phyloP scores from a whole-genome alignment of 2,888 invertebrate species.

The Theretra japonica region DNA sequence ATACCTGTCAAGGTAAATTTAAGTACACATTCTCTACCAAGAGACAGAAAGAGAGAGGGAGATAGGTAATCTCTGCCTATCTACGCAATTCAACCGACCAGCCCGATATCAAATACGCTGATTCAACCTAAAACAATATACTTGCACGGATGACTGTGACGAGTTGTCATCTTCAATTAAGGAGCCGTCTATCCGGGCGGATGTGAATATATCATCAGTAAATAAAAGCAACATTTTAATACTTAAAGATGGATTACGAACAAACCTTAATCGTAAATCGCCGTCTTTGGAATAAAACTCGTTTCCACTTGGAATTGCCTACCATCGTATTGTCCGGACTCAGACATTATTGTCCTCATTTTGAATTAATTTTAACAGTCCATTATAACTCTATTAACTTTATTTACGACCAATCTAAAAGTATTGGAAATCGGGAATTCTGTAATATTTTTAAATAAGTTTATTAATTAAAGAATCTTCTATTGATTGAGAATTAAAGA shows the following conservation, averaged over 20 bases:
- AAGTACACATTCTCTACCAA: too few relatives aligned
- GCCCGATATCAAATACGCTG: too few relatives aligned
- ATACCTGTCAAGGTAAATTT: too few relatives aligned
- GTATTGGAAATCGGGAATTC: not conserved
- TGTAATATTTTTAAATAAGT: not conserved
- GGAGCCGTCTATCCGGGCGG: too few relatives aligned
- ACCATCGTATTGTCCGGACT: slow-evolving; percentile 24
- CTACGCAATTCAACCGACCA: too few relatives aligned
- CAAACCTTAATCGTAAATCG: slow-evolving; percentile 33
- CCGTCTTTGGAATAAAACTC: slow-evolving; percentile 32
- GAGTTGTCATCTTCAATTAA: too few relatives aligned
- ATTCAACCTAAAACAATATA: too few relatives aligned
- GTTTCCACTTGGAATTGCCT: slow-evolving; percentile 29
- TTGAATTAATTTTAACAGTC: slow-evolving; percentile 12
- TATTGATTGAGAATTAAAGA: too few relatives aligned
- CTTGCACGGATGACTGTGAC: too few relatives aligned
- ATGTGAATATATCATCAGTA: not conserved
- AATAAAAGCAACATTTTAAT: slow-evolving; percentile 29
- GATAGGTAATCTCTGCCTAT: too few relatives aligned
- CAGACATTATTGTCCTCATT: slow-evolving; percentile 20
- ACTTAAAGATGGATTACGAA: slow-evolving; percentile 25
- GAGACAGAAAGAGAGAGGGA: too few relatives aligned
- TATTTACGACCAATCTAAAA: not conserved
- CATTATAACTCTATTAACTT: not conserved
- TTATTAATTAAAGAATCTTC: not conserved